phyloP scores from a whole-genome alignment of 2,113 vertebrate genomes.

The Oplegnathus fasciatus region DNA sequence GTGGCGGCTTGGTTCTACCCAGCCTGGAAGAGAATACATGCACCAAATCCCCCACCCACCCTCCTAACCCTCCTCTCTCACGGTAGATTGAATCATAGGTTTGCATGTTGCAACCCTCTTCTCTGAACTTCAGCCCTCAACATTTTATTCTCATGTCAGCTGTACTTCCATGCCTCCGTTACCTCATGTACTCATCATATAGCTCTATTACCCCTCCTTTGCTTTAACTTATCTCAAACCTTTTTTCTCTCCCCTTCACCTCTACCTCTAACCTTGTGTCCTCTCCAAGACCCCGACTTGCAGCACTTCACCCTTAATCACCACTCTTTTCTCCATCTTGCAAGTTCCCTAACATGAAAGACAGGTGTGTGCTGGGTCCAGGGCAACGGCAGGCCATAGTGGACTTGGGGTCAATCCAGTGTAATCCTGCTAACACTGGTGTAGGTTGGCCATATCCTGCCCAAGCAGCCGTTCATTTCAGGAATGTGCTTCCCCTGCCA shows the following conservation, averaged over 20 bases:
- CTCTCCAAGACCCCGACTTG: constrained; percentile 11
- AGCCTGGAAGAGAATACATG: constrained; percentile 47
- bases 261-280: constrained; percentile 24
- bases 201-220: constrained; percentile 8
- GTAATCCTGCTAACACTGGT: constrained; percentile 65
- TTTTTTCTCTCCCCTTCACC: constrained; percentile 1
- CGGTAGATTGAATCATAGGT: constrained; percentile 58
- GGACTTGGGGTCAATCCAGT: constrained; percentile 46
- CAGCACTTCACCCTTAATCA: constrained; percentile 41
- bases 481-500: constrained; percentile 66
- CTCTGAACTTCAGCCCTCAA: constrained; percentile 12
- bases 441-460: constrained; percentile 65
- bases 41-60: constrained; percentile 57
- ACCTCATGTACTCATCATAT: constrained; percentile 5
- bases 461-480: constrained; percentile 48
- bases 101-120: constrained; percentile 24
- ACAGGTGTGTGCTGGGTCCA: constrained; percentile 47
- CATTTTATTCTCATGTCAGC: constrained; percentile 4
- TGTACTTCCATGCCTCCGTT: background rate
- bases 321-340: background rate
- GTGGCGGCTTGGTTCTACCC: constrained; percentile 47
- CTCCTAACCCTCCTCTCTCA: constrained; percentile 60
- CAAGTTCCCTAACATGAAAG: constrained; percentile 52
- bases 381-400: constrained; percentile 21
- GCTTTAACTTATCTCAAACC: constrained; percentile 13